Evolutionary conservation across 2,113 vertebrate genomes (phyloP), one percentile per base, ranked within the genome.

Genomic region (Platanista minor): DNA sequence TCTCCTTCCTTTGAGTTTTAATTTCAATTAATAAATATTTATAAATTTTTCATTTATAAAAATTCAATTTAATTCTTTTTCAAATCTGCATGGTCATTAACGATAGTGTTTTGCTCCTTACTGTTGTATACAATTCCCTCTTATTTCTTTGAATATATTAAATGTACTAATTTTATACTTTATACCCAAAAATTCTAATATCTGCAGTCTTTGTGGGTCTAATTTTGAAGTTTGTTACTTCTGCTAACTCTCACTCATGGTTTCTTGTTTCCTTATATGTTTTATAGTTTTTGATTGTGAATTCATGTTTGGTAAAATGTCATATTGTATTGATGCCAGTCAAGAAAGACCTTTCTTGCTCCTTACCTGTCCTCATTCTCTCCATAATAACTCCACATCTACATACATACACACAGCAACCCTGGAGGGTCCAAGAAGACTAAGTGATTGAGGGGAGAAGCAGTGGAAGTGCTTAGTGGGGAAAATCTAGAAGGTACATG

Each of bases 41-140:
- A 4, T 78, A 25, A 54, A 6, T 20, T 54, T 66, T 88, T 90
- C 15, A 43, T 52, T 93, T 86, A 27, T 57, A 72, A 33, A 67
- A 85, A 20, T 72, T 96, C 66, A 81, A 8, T 67, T 85, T 64
- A 62, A 59, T n/a, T 95, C 15, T 87, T 86, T 96, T 82, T 46
- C 46, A 84, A 25, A 90, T 80, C 71, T 82, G 3, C 27, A 2
- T 36, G 1, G 29, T 91, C 57, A 71, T 23, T 71, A 36, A 77
- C 36, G 33, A 90, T 29, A 67, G 6, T 74, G 4, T 75, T 21
- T 49, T 82, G 21, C 5, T n/a, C 14, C 41, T 90, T 66, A 88
- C 8, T 87, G n/a, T 84, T 83, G 2, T 67, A 7, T 61, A 11
- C 18, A 92, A 29, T 97, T 81, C 12, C 41, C 66, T 91, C 13